Conservation (phyloP, 2,113 vertebrate species). For the Scophthalmus maximus region DNA sequence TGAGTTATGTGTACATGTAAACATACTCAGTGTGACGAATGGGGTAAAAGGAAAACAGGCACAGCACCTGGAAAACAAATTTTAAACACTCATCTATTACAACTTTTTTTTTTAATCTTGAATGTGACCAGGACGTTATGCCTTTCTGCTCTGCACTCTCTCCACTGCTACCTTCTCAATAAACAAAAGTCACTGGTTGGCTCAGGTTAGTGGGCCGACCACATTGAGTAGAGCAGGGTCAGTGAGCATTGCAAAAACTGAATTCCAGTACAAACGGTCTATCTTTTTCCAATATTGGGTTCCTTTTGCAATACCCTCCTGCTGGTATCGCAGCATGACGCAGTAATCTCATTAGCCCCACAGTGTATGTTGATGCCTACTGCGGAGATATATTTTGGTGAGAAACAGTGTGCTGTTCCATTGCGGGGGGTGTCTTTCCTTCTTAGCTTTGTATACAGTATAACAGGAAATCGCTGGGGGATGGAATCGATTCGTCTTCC, state of each 20-base stretch:
- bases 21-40: constrained; percentile 2
- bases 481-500: constrained; percentile 68
- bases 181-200: constrained; percentile 60
- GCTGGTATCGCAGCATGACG: constrained; percentile 60
- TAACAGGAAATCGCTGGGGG: constrained; percentile 58
- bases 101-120: constrained; percentile 15
- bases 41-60: not conserved
- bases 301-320: constrained; percentile 43
- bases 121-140: constrained; percentile 7
- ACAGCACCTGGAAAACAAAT: constrained; percentile 20
- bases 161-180: constrained; percentile 26
- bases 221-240: constrained; percentile 11
- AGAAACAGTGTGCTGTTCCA: constrained; percentile 52
- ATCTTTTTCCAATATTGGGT: constrained; percentile 62
- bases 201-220: constrained; percentile 29
- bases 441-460: constrained; percentile 51
- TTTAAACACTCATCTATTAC: constrained; percentile 4
- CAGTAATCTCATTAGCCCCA: constrained; percentile 64
- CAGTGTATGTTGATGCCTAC: constrained; percentile 30
- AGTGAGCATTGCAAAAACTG: constrained; percentile 37
- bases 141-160: constrained; percentile 2
- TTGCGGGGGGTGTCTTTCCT: constrained; percentile 44
- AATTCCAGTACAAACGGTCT: constrained; percentile 50
- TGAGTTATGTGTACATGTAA: constrained; percentile 10
- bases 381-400: constrained; percentile 46